phyloP scores from a whole-genome alignment of 2,888 invertebrate genomes.

The Marronus borbonicus region DNA sequence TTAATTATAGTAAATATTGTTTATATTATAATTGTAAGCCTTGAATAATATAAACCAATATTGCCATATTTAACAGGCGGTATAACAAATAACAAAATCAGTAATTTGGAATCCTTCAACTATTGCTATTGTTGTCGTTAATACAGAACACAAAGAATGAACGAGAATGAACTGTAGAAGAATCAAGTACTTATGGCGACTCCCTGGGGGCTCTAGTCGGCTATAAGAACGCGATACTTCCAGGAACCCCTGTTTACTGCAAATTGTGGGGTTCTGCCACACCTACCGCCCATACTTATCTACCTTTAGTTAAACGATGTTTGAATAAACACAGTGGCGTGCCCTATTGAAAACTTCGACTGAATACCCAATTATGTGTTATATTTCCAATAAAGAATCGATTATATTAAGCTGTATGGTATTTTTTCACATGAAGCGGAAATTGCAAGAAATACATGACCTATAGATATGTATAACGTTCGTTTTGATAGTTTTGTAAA shows the following conservation, averaged over 20 bases:
- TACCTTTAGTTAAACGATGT: conserved; percentile 57
- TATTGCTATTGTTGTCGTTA: background rate
- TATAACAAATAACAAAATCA: no score
- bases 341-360: conserved; percentile 1
- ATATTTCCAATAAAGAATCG: background rate
- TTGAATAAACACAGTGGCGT: conserved; percentile 57
- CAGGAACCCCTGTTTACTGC: conserved; percentile 62
- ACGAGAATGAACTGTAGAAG: conserved; percentile 22
- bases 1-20: no score
- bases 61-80: no score
- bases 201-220: conserved; percentile 55
- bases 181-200: conserved; percentile 51
- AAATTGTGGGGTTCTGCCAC: conserved; percentile 62
- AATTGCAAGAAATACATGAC: no score
- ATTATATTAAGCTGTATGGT: no score
- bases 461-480: no score
- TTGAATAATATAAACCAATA: no score
- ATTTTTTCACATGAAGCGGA: no score
- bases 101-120: no score
- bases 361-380: background rate
- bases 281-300: conserved; percentile 60
- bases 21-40: no score
- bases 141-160: conserved; percentile 18
- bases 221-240: conserved; percentile 57
- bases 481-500: no score